phyloP scores from a whole-genome alignment of 2,888 invertebrate species.

The Xylota segnis region DNA sequence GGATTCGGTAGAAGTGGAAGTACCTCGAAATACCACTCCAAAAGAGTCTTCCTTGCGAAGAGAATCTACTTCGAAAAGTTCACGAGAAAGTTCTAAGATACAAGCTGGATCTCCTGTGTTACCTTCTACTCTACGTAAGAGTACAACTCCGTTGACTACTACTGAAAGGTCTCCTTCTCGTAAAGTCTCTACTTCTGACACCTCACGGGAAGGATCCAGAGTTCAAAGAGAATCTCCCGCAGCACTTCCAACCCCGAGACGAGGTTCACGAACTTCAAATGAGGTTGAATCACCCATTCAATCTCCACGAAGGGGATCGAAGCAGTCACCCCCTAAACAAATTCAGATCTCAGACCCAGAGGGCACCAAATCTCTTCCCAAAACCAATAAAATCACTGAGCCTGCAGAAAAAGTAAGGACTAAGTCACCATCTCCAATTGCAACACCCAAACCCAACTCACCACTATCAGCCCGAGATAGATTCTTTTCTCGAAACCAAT shows the following conservation, averaged over 20 bases:
- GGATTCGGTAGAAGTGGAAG: background rate
- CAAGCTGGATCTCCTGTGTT: background rate
- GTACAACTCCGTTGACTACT: background rate
- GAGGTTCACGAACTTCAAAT: constrained; percentile 20
- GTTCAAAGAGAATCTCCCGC: constrained; percentile 33
- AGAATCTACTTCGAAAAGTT: background rate
- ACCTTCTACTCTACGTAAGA: background rate
- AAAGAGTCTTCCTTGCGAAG: background rate
- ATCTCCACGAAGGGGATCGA: constrained; percentile 6
- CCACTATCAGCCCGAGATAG: constrained; percentile 48
- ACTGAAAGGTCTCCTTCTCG: background rate
- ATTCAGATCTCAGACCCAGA: background rate
- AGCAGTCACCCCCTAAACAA: background rate
- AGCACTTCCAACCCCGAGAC: constrained; percentile 25
- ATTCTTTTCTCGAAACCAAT: constrained; percentile 33
- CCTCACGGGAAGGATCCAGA: background rate
- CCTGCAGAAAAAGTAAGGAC: background rate
- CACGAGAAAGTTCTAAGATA: background rate
- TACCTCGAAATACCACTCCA: background rate
- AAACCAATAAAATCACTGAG: background rate
- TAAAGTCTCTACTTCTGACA: background rate
- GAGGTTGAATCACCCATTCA: background rate
- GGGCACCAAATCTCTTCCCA: background rate
- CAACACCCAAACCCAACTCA: constrained; percentile 9
- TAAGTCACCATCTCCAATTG: constrained; percentile 5